Base-by-base conservation (phyloP, 2,888 invertebrate genomes). In the Zygogramma bicolorata region DNA sequence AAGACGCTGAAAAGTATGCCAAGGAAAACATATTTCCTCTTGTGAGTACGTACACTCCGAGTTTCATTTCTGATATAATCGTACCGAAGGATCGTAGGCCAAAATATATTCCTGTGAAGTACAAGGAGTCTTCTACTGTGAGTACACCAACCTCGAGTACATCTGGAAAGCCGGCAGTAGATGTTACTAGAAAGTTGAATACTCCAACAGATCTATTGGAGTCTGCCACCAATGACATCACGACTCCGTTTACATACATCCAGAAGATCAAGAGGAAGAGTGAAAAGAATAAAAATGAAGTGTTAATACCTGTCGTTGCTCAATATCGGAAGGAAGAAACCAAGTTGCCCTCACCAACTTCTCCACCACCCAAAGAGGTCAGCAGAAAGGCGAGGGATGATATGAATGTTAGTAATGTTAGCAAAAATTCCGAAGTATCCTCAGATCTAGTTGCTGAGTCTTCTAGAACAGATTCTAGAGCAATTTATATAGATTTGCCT, bases 1-100 rank as follows among this genome's bases (percentile, higher is more conserved):
- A 95, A 42, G 92, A 94, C 79, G 95, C 95, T 0, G 95, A 95
- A 82, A 90, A 92, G 61, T 95, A 95, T 84, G 94, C 95, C 0
- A 89, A 94, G 65, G 93, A 94, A 84, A 94, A 94, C 0, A 88
- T 95, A 1, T 85, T 94, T 65, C 94, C 94, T 0, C 85, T 95
- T 5, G 94, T 95, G 8, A 94, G 94, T 13, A 93, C 93, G 57
- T 94, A 94, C 85, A 94, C 94, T 0, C 94, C 95, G 0, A 91
- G 91, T 70, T 91, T 94, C 75, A 86, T 90, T 4, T 81, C 84
- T 3, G 86, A 87, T 68, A 84, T 87, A 53, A 87, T 87, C 15
- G 79, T 80, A 3, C 85, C 85, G 0, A 77, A 76, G 59, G 78
- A 81, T 6, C 38, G n/a, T 7, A 77, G 79, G 49, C 83, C 82